These are phyloP conservation scores for Drosophila malerkotliana DNA, from an alignment of 1,140 invertebrate species.

Conservation along the genomic window DNA sequence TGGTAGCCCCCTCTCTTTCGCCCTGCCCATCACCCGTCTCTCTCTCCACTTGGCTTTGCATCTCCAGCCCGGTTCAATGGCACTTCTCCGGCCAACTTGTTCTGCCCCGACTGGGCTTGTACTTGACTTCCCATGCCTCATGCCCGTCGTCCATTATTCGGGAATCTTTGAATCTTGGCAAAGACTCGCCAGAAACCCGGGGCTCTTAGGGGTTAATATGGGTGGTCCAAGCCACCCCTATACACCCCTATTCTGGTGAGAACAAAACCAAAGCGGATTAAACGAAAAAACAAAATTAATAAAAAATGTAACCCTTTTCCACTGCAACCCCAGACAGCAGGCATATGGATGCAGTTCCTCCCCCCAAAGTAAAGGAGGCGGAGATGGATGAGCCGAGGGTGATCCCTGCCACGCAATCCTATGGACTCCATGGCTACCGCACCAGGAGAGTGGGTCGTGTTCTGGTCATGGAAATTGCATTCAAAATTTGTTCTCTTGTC, in stretches of 20 bases:
- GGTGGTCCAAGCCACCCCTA: slow-evolving; percentile 14
- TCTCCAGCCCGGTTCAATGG: slow-evolving; percentile 42
- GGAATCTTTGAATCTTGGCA: slow-evolving; percentile 10
- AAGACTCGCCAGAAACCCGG: no score
- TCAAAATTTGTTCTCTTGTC: slow-evolving; percentile 31
- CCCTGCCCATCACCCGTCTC: slow-evolving; percentile 2
- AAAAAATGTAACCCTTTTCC: slow-evolving; percentile 3
- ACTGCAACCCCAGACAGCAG: slow-evolving; percentile 14
- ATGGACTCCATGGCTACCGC: no score
- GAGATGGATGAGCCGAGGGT: slow-evolving; percentile 1
- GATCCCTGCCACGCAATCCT: no score
- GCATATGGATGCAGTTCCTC: slow-evolving; percentile 39
- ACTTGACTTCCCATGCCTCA: background rate
- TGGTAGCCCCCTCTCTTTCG: background rate
- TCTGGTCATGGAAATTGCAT: slow-evolving; percentile 48
- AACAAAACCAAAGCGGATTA: slow-evolving; percentile 44
- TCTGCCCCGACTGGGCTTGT: background rate
- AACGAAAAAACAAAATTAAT: slow-evolving; percentile 17
- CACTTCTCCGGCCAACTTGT: slow-evolving; percentile 36
- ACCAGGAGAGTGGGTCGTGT: slow-evolving; percentile 10
- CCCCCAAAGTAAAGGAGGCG: slow-evolving; percentile 10
- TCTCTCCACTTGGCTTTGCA: slow-evolving; percentile 12
- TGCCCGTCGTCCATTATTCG: no score
- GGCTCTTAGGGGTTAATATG: slow-evolving; percentile 32
- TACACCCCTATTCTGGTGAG: background rate